Conservation (phyloP, 2,797 vertebrate genomes). For the Acomys russatus region DNA sequence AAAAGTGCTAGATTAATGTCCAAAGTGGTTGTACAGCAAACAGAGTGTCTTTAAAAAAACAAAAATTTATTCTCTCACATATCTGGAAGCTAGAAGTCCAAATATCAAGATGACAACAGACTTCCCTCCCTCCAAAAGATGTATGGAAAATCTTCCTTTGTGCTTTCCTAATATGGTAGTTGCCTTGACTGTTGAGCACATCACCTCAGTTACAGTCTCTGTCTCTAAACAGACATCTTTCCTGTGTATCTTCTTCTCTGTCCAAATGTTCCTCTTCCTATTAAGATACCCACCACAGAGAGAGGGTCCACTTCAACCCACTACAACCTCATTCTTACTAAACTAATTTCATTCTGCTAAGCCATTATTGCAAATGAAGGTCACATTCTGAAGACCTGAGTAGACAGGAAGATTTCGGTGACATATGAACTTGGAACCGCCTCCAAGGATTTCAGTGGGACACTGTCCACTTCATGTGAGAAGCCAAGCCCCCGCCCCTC, state of each 20-base stretch:
- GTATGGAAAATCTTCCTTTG: not conserved
- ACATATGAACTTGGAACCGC: not conserved
- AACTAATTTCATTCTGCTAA: constrained; percentile 16
- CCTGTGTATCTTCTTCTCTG: not conserved
- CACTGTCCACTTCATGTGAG: not conserved
- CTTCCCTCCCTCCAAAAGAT: not conserved
- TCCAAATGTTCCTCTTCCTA: not conserved
- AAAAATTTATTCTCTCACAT: not conserved
- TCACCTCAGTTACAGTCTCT: not conserved
- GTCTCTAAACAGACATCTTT: not conserved
- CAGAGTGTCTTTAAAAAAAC: not conserved
- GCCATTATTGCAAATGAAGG: constrained; percentile 8
- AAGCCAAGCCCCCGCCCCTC: not conserved
- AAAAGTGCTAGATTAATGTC: no score
- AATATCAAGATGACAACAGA: constrained; percentile 3
- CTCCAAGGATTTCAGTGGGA: not conserved
- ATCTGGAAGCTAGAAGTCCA: not conserved
- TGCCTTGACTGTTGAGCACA: not conserved
- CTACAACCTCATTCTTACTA: constrained; percentile 10
- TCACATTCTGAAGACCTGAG: not conserved
- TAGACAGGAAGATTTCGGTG: not conserved
- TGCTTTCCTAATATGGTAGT: not conserved
- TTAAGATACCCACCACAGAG: not conserved
- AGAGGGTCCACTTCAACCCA: not conserved
- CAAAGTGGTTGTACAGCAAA: no score